Base-by-base conservation (phyloP, 2,797 vertebrate species). In the Falco novaeseelandiae region DNA sequence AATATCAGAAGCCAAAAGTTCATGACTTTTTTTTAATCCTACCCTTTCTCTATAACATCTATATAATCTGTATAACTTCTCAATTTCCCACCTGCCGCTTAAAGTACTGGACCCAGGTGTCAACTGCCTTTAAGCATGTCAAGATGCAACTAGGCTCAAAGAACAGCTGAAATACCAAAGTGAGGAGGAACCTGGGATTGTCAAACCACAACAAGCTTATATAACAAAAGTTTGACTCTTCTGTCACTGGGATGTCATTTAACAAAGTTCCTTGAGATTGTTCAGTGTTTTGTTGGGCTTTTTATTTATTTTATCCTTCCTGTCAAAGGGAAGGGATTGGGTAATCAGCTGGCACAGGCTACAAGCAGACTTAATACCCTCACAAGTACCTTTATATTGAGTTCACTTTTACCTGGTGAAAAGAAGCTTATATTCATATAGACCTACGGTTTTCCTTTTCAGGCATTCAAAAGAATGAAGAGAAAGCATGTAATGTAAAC, bases 391-490 rank as follows among this genome's bases (percentile, higher is more conserved):
- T 61, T 82, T 69, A 40, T 44, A 49, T 6, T 49, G n/a, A 78
- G 16, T 7, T 90, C 12, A 83, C 65, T 97, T 93, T 92, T 67
- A 67, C 29, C 27, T 46, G 12, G 25, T 30, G 23, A 83, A 91
- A 93, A 91, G 18, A 73, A 74, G 22, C 6, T 48, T 63, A 55
- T 38, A 51, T 65, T 92, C 21, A 18, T 42, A 69, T 2, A 88
- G 40, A 83, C 13, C 15, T 55, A 9, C 9, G 48, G 62, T 72
- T 62, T 94, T 81, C 25, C 46, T 76, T 69, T 74, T 51, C 25
- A 91, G 78, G 21, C 40, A 85, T 49, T 95, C 90, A 89, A 88
- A 90, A 62, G 49, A 91, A 87, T 59, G 14, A 94, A 71, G 38
- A 79, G 66, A 62, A 91, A 88, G 22, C 10, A 42, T 44, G 38